phyloP scores from a whole-genome alignment of 1,140 invertebrate genomes.

The Magallana ariakensis region DNA sequence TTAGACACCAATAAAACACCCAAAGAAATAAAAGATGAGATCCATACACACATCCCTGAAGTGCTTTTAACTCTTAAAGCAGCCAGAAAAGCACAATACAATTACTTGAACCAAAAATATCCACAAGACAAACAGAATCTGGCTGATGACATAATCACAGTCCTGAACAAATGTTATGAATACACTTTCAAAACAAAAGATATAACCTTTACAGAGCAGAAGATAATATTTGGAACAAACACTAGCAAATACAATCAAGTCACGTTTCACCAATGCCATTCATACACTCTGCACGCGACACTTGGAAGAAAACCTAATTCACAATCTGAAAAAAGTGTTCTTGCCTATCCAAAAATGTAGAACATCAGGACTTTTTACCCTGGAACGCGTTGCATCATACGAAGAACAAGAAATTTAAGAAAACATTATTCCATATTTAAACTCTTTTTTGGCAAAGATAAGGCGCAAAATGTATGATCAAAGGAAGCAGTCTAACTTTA shows the following conservation, averaged over 20 bases:
- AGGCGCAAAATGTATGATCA: neutral
- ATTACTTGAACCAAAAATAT: neutral
- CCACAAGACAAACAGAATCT: neutral
- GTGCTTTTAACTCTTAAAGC: neutral
- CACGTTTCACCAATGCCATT: neutral
- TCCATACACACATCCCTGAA: neutral
- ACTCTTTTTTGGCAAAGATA: neutral
- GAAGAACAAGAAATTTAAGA: neutral
- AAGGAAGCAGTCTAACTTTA: neutral
- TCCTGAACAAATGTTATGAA: too few species aligned
- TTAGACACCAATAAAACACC: neutral
- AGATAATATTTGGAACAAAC: slow-evolving; percentile 40
- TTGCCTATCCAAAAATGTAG: neutral
- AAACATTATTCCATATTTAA: neutral
- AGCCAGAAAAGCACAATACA: neutral
- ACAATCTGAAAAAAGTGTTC: slow-evolving; percentile 30
- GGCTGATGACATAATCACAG: neutral
- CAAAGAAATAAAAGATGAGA: neutral
- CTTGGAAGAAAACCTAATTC: slow-evolving; percentile 50
- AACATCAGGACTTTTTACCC: neutral
- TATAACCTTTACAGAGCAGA: neutral
- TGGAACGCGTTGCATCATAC: neutral
- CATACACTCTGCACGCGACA: neutral
- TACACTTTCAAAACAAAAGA: too few species aligned
- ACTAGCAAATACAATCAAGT: slow-evolving; percentile 28